These are phyloP conservation scores for Aleadryas rufinucha DNA, from an alignment of 2,113 vertebrate species.

Conservation along the genomic window DNA sequence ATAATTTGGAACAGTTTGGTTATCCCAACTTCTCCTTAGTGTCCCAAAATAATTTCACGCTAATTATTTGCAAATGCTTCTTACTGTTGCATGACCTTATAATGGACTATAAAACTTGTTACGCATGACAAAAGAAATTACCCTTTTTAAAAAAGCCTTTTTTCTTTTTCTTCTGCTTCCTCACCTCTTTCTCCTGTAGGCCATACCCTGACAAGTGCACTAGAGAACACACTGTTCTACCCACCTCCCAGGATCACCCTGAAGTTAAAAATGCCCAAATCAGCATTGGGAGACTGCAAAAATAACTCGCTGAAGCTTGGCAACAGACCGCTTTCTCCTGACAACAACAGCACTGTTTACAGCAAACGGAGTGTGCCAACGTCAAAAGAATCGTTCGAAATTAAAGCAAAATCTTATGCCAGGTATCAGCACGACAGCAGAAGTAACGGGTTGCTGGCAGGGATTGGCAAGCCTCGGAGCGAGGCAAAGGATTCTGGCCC, in stretches of 20 bases:
- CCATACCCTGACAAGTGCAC: conserved; percentile 80
- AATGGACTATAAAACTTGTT: background rate
- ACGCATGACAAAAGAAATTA: background rate
- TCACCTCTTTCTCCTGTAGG: conserved; percentile 61
- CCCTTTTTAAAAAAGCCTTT: background rate
- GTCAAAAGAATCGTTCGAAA: conserved; percentile 70
- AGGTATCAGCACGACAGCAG: conserved; percentile 77
- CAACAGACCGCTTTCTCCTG: conserved; percentile 80
- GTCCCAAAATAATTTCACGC: background rate
- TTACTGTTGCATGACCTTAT: background rate
- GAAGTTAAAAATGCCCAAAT: conserved; percentile 94
- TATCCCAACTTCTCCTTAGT: background rate
- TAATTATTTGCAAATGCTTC: background rate
- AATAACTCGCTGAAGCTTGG: conserved; percentile 76
- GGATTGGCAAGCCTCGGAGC: conserved; percentile 50
- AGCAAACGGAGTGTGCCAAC: conserved; percentile 32
- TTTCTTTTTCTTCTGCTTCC: background rate
- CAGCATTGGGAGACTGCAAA: conserved; percentile 78
- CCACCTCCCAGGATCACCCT: conserved; percentile 93
- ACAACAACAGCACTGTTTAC: conserved; percentile 70
- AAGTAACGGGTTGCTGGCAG: conserved; percentile 77
- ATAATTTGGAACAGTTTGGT: background rate
- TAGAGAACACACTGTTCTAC: conserved; percentile 85
- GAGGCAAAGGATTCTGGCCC: conserved; percentile 58
- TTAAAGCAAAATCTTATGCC: conserved; percentile 75